Percentiles rank a stretch among this genome's conserved stretches.
Evolutionary conservation across 2,113 vertebrate species (phyloP).

Genomic region (Lampris megalopsis): DNA sequence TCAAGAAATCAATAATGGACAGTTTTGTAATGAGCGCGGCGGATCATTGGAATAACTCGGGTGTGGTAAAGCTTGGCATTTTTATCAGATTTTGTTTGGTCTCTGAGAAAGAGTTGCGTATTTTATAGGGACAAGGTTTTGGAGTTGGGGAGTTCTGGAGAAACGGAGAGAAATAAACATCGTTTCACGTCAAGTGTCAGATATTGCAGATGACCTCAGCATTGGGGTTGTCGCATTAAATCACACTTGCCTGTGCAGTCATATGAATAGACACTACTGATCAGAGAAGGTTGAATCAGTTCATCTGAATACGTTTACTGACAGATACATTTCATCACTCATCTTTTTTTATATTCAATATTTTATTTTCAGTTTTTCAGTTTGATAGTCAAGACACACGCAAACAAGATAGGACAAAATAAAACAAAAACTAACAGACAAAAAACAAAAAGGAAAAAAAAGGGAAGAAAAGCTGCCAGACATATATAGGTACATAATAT

Average conservation of each 20-base stretch:
- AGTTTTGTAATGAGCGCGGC: constrained; percentile 66
- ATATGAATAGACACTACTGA: constrained; percentile 33
- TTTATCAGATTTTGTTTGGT: constrained; percentile 21
- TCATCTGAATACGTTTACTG: too few species aligned
- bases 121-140: not conserved
- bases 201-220: not conserved
- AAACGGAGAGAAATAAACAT: not conserved
- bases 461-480: too few species aligned
- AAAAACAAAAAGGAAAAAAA: too few species aligned
- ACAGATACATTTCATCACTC: too few species aligned
- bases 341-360: too few species aligned
- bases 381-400: too few species aligned
- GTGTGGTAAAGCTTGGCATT: constrained; percentile 23
- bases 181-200: not conserved
- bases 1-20: constrained; percentile 73
- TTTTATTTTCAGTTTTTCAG: too few species aligned
- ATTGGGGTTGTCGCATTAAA: constrained; percentile 3
- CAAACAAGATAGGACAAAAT: too few species aligned
- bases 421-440: too few species aligned
- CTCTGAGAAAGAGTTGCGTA: not conserved
- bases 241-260: not conserved
- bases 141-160: constrained; percentile 4
- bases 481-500: too few species aligned
- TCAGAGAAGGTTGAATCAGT: too few species aligned
- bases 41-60: constrained; percentile 40